Conservation (phyloP, 2,888 invertebrate genomes). For the Scaeva pyrastri region DNA sequence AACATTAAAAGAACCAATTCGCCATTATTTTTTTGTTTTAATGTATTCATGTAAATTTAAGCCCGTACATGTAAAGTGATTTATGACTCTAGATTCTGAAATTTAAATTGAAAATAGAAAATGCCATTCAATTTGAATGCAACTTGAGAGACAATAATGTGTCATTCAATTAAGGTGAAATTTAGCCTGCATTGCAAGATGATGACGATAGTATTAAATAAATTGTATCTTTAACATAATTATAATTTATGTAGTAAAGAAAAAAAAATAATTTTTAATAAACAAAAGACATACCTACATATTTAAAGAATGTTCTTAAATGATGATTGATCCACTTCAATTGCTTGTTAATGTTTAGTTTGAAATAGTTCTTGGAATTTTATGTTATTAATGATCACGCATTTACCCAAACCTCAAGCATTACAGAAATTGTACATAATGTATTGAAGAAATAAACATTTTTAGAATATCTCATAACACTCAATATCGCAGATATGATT, state of each 20-base stretch:
- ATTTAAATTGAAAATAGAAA: constrained; percentile 37
- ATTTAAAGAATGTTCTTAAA: too few species aligned
- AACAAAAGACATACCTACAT: background rate
- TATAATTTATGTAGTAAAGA: background rate
- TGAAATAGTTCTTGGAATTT: too few species aligned
- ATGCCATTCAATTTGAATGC: constrained; percentile 20
- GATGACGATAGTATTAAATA: constrained; percentile 24
- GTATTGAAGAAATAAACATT: too few species aligned
- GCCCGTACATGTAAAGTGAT: background rate
- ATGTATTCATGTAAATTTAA: background rate
- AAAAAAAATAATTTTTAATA: background rate
- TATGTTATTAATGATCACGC: too few species aligned
- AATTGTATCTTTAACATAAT: background rate
- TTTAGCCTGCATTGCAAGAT: constrained; percentile 48
- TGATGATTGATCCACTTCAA: too few species aligned
- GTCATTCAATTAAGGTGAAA: constrained; percentile 50
- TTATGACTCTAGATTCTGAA: constrained; percentile 7
- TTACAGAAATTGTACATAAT: too few species aligned
- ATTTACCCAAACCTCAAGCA: too few species aligned
- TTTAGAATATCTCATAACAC: too few species aligned
- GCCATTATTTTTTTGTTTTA: background rate
- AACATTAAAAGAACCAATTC: too few species aligned
- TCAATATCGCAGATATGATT: too few species aligned
- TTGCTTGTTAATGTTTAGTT: too few species aligned
- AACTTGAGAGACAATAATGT: constrained; percentile 46